A percentile compares a stretch with the other conserved stretches of the same genome.
These are phyloP conservation scores for Aphelenchoides fujianensis DNA, from an alignment of 1,140 invertebrate species.

Conservation along the genomic window DNA sequence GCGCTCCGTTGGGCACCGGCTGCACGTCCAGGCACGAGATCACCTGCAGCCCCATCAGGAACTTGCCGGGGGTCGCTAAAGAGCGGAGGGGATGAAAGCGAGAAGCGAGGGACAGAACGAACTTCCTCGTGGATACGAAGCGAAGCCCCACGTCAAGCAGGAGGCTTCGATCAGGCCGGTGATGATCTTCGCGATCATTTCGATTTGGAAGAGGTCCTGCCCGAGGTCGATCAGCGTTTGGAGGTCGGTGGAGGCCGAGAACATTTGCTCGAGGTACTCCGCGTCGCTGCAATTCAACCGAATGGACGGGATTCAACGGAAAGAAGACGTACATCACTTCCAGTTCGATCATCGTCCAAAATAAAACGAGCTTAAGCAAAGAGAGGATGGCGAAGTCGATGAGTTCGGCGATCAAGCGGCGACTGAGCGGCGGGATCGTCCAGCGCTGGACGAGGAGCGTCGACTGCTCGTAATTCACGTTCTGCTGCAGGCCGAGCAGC, in stretches of 20 bases:
- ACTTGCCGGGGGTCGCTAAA: constrained; percentile 44
- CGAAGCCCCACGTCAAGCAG: constrained; percentile 13
- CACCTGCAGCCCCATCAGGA: constrained; percentile 33
- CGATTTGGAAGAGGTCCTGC: constrained; percentile 47
- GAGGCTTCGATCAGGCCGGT: constrained; percentile 40
- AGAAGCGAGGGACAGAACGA: background rate
- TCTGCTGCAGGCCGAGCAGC: constrained; percentile 11
- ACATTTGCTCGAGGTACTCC: constrained; percentile 44
- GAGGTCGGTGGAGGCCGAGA: constrained; percentile 32
- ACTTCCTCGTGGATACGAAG: background rate
- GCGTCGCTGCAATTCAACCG: constrained; percentile 37
- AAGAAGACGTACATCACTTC: constrained; percentile 44
- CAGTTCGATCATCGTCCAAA: constrained; percentile 45
- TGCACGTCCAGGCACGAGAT: constrained; percentile 39
- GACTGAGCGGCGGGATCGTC: constrained; percentile 40
- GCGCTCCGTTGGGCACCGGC: constrained; percentile 17
- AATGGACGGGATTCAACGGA: background rate
- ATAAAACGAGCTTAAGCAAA: constrained; percentile 41
- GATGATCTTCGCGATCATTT: constrained; percentile 43
- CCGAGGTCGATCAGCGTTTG: constrained; percentile 49
- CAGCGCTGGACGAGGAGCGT: constrained; percentile 44
- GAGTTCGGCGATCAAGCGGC: constrained; percentile 38
- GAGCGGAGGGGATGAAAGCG: constrained; percentile 39
- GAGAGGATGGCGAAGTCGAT: constrained; percentile 48
- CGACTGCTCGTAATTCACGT: background rate